Conservation (phyloP, 2,888 invertebrate species). For the Dolomedes plantarius region DNA sequence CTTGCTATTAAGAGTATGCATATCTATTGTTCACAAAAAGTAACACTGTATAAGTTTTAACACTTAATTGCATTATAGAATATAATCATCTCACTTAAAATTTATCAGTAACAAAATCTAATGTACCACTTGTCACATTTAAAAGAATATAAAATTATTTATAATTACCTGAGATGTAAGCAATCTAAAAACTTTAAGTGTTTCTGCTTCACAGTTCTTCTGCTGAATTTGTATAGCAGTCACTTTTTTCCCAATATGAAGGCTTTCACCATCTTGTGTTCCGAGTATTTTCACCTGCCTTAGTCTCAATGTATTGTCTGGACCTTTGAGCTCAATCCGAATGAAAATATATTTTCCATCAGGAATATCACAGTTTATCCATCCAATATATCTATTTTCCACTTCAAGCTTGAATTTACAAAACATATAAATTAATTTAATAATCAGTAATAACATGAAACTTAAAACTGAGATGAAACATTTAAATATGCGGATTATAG, state of each 20-base stretch:
- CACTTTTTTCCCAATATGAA: slow-evolving; percentile 72
- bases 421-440: slow-evolving; percentile 76
- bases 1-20: no score
- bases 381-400: slow-evolving; percentile 89
- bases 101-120: no score
- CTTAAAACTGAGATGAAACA: no score
- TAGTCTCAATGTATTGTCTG: slow-evolving; percentile 91
- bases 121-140: no score
- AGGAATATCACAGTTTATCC: slow-evolving; percentile 90
- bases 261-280: slow-evolving; percentile 73
- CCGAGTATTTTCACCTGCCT: slow-evolving; percentile 82
- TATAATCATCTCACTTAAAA: no score
- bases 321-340: slow-evolving; percentile 91
- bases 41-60: no score
- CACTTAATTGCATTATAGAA: no score
- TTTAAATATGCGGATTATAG: no score
- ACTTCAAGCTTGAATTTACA: slow-evolving; percentile 83
- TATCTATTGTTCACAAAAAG: no score
- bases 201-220: slow-evolving; percentile 92
- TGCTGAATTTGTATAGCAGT: slow-evolving; percentile 82
- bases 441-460: background rate
- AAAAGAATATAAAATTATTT: background rate
- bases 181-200: slow-evolving; percentile 91
- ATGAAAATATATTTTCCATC: slow-evolving; percentile 81
- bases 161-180: slow-evolving; percentile 87